phyloP scores from a whole-genome alignment of 2,888 invertebrate genomes.

The Saturnia japonica region DNA sequence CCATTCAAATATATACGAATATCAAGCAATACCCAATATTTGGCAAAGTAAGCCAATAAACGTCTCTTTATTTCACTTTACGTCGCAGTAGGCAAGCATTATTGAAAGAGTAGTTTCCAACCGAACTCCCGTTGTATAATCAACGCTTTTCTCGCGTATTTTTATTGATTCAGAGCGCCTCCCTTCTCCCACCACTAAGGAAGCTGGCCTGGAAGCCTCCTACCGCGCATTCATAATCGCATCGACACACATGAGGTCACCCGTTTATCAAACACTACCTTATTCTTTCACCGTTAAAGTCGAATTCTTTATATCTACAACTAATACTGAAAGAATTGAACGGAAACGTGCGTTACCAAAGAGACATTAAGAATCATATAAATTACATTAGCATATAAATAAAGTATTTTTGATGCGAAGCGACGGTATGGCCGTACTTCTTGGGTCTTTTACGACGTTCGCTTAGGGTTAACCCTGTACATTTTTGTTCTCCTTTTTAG shows the following conservation, averaged over 20 bases:
- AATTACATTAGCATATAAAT: conserved; percentile 83
- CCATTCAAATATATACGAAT: conserved; percentile 5
- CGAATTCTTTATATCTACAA: conserved; percentile 39
- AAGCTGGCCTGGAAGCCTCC: conserved; percentile 78
- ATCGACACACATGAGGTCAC: conserved; percentile 71
- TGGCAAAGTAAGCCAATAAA: conserved; percentile 42
- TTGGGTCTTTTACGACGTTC: conserved; percentile 75
- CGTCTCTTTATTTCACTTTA: conserved; percentile 53
- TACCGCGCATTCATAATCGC: conserved; percentile 81
- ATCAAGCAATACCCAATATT: conserved; percentile 2
- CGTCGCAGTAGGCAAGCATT: conserved; percentile 53
- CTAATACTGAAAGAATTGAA: conserved; percentile 65
- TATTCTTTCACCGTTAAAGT: conserved; percentile 53
- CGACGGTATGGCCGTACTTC: conserved; percentile 62
- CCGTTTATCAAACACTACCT: conserved; percentile 56
- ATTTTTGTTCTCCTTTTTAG: conserved; percentile 80
- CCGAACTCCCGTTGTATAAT: conserved; percentile 77
- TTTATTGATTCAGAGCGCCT: conserved; percentile 75
- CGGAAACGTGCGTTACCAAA: conserved; percentile 80
- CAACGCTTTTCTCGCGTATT: conserved; percentile 81
- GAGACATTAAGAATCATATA: conserved; percentile 82
- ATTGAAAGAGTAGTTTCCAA: conserved; percentile 70
- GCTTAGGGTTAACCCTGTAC: conserved; percentile 67
- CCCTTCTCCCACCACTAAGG: conserved; percentile 60
- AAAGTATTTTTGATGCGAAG: conserved; percentile 80